A percentile compares a stretch with the other conserved stretches of the same genome.
These are phyloP conservation scores for Notechis scutatus DNA, from an alignment of 2,113 vertebrate genomes.

Conservation along the genomic window DNA sequence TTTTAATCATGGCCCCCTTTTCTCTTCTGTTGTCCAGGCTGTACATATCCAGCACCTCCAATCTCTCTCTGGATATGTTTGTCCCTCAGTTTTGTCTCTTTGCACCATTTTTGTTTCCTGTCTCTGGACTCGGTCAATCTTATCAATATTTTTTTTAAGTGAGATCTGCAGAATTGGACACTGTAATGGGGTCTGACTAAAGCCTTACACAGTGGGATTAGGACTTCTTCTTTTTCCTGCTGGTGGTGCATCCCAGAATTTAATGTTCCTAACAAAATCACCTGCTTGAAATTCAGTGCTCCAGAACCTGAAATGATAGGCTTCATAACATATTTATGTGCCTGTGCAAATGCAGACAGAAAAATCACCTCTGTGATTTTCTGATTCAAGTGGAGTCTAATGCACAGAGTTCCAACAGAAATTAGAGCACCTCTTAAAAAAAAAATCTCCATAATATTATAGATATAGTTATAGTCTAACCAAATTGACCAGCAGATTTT, in stretches of 20 bases:
- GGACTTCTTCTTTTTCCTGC: background rate
- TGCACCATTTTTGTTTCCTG: background rate
- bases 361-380: background rate
- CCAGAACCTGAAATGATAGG: background rate
- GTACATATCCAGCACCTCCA: background rate
- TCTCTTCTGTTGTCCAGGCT: background rate
- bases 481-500: background rate
- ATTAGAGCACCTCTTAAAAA: background rate
- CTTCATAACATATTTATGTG: background rate
- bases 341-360: background rate
- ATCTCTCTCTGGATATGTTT: background rate
- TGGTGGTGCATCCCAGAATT: background rate
- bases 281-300: background rate
- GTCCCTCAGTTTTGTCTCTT: too few relatives aligned
- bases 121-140: background rate
- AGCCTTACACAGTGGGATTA: background rate
- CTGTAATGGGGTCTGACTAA: background rate
- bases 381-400: background rate
- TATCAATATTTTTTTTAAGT: background rate
- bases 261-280: background rate
- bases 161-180: too few relatives aligned
- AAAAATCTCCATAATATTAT: constrained; percentile 17
- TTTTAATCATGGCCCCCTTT: background rate
- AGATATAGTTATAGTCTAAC: background rate
- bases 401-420: fast-evolving